phyloP scores from a whole-genome alignment of 2,797 vertebrate genomes.

The Labeo calbasu region DNA sequence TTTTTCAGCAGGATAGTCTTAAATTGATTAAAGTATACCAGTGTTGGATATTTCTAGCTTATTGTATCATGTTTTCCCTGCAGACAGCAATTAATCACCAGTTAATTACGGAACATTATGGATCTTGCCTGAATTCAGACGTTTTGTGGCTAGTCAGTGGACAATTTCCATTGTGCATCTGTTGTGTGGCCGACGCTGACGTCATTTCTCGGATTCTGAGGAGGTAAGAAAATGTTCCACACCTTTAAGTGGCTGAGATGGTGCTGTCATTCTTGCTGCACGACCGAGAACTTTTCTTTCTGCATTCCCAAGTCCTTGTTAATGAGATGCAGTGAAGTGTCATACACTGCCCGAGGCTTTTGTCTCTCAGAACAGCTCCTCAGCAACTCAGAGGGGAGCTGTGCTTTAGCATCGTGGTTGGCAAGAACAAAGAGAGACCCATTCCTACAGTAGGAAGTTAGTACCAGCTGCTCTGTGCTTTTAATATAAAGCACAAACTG shows the following conservation, averaged over 20 bases:
- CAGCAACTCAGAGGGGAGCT: constrained; percentile 63
- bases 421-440: constrained; percentile 39
- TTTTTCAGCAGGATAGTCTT: not conserved
- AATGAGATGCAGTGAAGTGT: constrained; percentile 75
- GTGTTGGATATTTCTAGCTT: not conserved
- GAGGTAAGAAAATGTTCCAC: constrained; percentile 43
- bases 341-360: constrained; percentile 71
- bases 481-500: constrained; percentile 23
- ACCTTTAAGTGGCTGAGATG: constrained; percentile 47
- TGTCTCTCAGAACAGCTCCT: constrained; percentile 68
- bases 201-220: constrained; percentile 15
- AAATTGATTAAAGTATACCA: not conserved
- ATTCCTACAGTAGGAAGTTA: constrained; percentile 13
- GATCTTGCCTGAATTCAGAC: not conserved
- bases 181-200: not conserved
- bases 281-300: constrained; percentile 65
- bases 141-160: not conserved
- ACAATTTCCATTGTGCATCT: not conserved
- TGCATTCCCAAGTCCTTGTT: constrained; percentile 67
- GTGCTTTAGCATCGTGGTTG: constrained; percentile 58
- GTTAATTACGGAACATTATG: not conserved
- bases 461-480: not conserved
- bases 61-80: not conserved
- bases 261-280: constrained; percentile 70
- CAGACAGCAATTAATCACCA: constrained; percentile 16